These are phyloP conservation scores for Yasuhikotakia modesta DNA, from an alignment of 2,797 vertebrate genomes.

Conservation along the genomic window DNA sequence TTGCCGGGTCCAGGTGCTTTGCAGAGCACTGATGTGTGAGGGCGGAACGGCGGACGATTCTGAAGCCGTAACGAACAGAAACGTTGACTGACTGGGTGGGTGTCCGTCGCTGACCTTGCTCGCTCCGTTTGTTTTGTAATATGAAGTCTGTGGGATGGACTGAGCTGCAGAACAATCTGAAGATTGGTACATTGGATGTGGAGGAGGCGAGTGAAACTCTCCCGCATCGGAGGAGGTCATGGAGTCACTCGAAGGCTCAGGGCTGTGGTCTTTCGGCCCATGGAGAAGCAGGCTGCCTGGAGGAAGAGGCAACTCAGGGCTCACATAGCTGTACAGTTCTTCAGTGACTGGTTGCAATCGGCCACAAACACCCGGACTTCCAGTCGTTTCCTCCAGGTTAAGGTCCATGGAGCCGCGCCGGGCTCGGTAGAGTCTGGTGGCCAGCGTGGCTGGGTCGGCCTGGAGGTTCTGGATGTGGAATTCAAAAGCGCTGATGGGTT, in stretches of 20 bases:
- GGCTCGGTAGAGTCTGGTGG: conserved; percentile 80
- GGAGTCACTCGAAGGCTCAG: conserved; percentile 93
- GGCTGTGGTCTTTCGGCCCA: conserved; percentile 84
- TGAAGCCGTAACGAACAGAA: conserved; percentile 76
- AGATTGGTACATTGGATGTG: conserved; percentile 73
- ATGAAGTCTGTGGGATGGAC: conserved; percentile 75
- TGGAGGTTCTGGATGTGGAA: conserved; percentile 85
- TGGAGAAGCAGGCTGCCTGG: conserved; percentile 82
- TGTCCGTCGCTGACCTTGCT: conserved; percentile 72
- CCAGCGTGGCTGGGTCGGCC: conserved; percentile 70
- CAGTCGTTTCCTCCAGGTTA: conserved; percentile 81
- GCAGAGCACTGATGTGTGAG: conserved; percentile 84
- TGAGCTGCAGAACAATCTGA: conserved; percentile 71
- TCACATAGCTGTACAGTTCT: conserved; percentile 82
- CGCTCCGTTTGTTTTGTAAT: conserved; percentile 61
- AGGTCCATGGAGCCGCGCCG: conserved; percentile 88
- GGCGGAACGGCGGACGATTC: conserved; percentile 77
- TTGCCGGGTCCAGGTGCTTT: conserved; percentile 76
- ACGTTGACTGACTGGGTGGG: conserved; percentile 80
- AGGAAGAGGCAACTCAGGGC: conserved; percentile 83
- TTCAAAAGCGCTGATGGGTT: conserved; percentile 85
- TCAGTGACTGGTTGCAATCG: conserved; percentile 95
- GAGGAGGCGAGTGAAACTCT: conserved; percentile 92
- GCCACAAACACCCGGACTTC: conserved; percentile 75
- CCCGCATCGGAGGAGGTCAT: conserved; percentile 89